A percentile compares a stretch with the other conserved stretches of the same genome.
These are phyloP conservation scores for Calephelis virginiensis DNA, from an alignment of 1,140 invertebrate genomes.

Conservation along the genomic window DNA sequence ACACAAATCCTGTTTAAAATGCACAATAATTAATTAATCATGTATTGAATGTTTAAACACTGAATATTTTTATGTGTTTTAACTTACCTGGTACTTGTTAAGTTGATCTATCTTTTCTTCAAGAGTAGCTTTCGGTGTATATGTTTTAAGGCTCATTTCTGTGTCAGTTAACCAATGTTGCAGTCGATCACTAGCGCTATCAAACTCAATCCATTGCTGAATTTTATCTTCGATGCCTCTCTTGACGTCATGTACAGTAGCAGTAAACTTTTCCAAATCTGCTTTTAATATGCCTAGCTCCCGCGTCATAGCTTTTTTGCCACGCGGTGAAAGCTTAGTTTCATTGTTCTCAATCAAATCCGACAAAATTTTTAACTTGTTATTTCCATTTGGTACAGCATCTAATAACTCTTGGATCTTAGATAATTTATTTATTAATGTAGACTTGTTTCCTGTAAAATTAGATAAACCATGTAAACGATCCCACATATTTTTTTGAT, in stretches of 20 bases:
- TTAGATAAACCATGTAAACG: slow-evolving; percentile 87
- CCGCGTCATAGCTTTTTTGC: slow-evolving; percentile 89
- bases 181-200: slow-evolving; percentile 90
- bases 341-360: slow-evolving; percentile 84
- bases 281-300: slow-evolving; percentile 86
- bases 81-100: slow-evolving; percentile 91
- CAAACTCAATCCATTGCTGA: slow-evolving; percentile 94
- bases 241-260: slow-evolving; percentile 86
- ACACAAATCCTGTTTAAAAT: slow-evolving; percentile 85
- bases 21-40: slow-evolving; percentile 38
- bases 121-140: slow-evolving; percentile 88
- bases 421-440: slow-evolving; percentile 84
- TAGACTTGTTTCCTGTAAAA: slow-evolving; percentile 89
- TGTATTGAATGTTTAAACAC: not conserved
- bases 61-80: slow-evolving; percentile 22
- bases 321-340: slow-evolving; percentile 83
- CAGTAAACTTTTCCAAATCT: slow-evolving; percentile 91
- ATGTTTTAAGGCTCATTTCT: slow-evolving; percentile 93
- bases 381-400: slow-evolving; percentile 85
- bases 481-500: slow-evolving; percentile 93
- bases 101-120: slow-evolving; percentile 95
- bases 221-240: slow-evolving; percentile 90
- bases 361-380: slow-evolving; percentile 84
- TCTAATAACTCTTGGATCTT: slow-evolving; percentile 90
- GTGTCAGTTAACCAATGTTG: slow-evolving; percentile 91